Evolutionary conservation across 2,113 vertebrate species (phyloP), one percentile per base, ranked within the genome.

Genomic region (Apteryx mantelli): DNA sequence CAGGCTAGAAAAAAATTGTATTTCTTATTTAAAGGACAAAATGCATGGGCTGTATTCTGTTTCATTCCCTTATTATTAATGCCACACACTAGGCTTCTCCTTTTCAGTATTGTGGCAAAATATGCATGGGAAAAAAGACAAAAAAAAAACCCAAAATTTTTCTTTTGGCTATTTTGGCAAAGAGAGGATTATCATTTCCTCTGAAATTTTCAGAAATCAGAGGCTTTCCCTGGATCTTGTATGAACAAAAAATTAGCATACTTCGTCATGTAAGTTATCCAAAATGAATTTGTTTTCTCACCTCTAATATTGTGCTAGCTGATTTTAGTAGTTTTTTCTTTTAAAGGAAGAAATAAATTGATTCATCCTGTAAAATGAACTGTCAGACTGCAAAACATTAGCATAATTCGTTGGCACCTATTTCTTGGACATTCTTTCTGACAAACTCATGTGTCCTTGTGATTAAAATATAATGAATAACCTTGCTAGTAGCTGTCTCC

Each of bases 391-490:
- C 70, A 93, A 86, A 89, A 30, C 26, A 91, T 92, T 95, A 93
- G 40, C 91, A 95, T 95, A 97, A 97, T 95, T 88, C 46, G 84
- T 91, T 95, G 87, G 84, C 96, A 89, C 78, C 63, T 92, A 79
- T 66, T 91, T 95, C 81, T 91, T 95, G 91, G 95, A 91, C 81
- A 85, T 89, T 93, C 84, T 95, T 84, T 88, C 81, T 91, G 34
- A 89, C 44, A 91, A 89, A 96, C 44, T 86, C 74, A 70, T 53
- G 81, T 87, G 81, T 85, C 56, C 53, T 89, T 87, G 50, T 88
- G 86, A 97, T 94, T 95, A 95, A 92, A 95, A 89, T 92, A 85
- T 58, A 82, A 95, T 95, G 40, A 82, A 89, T 91, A 97, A 80
- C 53, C 75, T 95, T 87, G 53, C 74, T 93, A 53, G 92, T 93